Base-by-base conservation (phyloP, 1,140 invertebrate species). In the Orussus abietinus region DNA sequence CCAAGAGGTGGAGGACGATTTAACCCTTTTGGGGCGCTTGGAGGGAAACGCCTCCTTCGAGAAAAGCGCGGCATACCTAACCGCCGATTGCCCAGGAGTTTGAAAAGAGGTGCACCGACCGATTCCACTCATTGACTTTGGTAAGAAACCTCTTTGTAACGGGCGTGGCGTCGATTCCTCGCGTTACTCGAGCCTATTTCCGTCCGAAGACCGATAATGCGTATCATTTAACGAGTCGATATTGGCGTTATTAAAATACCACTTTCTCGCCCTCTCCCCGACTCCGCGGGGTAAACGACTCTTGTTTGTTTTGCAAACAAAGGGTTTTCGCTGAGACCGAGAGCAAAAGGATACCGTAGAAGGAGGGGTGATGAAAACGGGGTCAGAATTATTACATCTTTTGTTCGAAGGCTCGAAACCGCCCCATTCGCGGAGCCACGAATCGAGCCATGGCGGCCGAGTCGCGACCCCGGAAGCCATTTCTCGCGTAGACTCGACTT, bases 331-430 rank as follows among this genome's bases (percentile, higher is more conserved):
- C 55, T 54, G n/a, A n/a, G n/a, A n/a, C n/a, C n/a, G n/a, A n/a
- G n/a, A n/a, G n/a, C n/a, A n/a, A 25, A 18, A 12, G 14, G 5
- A 4, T 10, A 10, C 10, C 10, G 25, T 10, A 12, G 2, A 1
- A n/a, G 1, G 25, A n/a, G 25, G 25, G 40, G 34, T 37, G 40
- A 43, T 35, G 50, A 53, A 17, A 9, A 57, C 49, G 54, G 51
- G 55, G 48, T 51, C 63, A 66, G 59, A 72, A 70, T 72, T 72
- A 72, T 72, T 71, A 69, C 63, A 69, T 68, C 69, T 71, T 71
- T 71, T 72, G 69, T 72, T 67, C 58, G 49, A 54, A 64, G 57
- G 51, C 56, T 59, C 58, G 56, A 67, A n/a, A 69, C 51, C 66
- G 63, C 64, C 59, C 66, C 63, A 70, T 71, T 72, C 68, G 60